A percentile compares a stretch with the other conserved stretches of the same genome.
Conservation (phyloP, 2,797 vertebrate species). For the Hylomyscus alleni region DNA sequence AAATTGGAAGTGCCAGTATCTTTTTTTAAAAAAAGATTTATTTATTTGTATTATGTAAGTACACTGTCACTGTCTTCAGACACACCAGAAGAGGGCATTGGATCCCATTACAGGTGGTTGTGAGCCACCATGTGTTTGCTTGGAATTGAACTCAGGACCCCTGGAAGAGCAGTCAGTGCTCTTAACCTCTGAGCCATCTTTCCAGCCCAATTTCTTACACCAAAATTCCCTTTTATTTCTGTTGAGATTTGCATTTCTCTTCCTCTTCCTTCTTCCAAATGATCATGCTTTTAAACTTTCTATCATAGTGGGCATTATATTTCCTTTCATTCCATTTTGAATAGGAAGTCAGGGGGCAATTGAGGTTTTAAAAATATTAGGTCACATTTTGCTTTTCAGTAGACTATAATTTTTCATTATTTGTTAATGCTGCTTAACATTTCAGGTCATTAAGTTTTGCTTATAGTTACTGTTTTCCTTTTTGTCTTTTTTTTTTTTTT, state of each 20-base stretch:
- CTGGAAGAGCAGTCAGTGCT: no score
- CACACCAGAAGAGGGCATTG: no score
- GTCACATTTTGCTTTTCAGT: conserved; percentile 34
- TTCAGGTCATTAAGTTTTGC: conserved; percentile 19
- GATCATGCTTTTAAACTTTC: conserved; percentile 37
- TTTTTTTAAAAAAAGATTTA: no score
- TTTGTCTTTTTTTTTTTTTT: neutral
- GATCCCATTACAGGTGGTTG: no score
- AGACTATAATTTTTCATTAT: conserved; percentile 39
- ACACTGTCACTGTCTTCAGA: no score
- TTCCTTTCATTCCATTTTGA: conserved; percentile 47
- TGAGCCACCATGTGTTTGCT: no score
- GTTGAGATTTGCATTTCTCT: neutral
- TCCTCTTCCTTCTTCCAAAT: neutral
- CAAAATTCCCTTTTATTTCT: conserved; percentile 57
- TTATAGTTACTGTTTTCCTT: neutral
- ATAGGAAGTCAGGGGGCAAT: neutral
- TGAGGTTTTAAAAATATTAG: conserved; percentile 57
- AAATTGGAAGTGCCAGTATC: conserved; percentile 13
- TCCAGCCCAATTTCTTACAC: neutral
- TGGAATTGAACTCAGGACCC: no score
- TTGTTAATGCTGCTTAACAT: neutral
- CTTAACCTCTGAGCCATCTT: no score
- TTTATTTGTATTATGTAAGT: no score
- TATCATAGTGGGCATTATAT: neutral